phyloP scores from a whole-genome alignment of 2,888 invertebrate genomes.

The Priocnemis perturbator region DNA sequence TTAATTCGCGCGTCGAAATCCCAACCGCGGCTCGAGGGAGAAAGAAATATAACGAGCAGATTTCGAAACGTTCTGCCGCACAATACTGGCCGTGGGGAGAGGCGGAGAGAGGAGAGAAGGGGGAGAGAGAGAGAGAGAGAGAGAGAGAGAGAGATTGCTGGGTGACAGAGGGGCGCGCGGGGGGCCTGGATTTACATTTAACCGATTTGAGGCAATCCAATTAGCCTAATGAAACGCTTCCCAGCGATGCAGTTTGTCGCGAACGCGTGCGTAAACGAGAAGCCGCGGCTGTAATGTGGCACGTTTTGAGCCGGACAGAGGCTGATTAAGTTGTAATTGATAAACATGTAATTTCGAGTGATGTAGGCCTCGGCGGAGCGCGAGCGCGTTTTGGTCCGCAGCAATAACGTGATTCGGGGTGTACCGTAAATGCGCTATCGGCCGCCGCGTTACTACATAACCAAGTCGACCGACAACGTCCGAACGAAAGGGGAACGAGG shows the following conservation, averaged over 20 bases:
- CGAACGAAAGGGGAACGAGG: no score
- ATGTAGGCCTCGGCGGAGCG: background rate
- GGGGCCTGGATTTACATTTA: conserved; percentile 61
- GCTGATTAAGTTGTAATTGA: conserved; percentile 58
- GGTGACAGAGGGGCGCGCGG: background rate
- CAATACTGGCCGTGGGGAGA: conserved; percentile 7
- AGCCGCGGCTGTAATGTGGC: conserved; percentile 34
- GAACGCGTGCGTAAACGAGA: conserved; percentile 18
- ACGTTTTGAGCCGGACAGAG: conserved; percentile 25
- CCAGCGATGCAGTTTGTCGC: conserved; percentile 47
- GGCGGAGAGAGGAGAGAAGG: background rate
- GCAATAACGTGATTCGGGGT: conserved; percentile 7
- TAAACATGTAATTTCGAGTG: conserved; percentile 51
- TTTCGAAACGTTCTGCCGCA: conserved; percentile 37
- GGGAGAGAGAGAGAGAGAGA: background rate
- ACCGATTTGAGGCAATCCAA: conserved; percentile 62
- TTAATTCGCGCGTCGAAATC: conserved; percentile 49
- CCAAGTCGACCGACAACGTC: background rate
- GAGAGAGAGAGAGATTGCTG: background rate
- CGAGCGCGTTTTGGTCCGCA: background rate
- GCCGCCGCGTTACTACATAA: background rate
- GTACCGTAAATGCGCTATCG: background rate
- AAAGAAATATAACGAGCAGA: background rate
- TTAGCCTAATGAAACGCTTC: conserved; percentile 55
- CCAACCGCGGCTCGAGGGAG: conserved; percentile 3